Percentiles rank a stretch among this genome's conserved stretches.
phyloP scores from a whole-genome alignment of 2,113 vertebrate species.

The Pomatorhinus ruficollis region DNA sequence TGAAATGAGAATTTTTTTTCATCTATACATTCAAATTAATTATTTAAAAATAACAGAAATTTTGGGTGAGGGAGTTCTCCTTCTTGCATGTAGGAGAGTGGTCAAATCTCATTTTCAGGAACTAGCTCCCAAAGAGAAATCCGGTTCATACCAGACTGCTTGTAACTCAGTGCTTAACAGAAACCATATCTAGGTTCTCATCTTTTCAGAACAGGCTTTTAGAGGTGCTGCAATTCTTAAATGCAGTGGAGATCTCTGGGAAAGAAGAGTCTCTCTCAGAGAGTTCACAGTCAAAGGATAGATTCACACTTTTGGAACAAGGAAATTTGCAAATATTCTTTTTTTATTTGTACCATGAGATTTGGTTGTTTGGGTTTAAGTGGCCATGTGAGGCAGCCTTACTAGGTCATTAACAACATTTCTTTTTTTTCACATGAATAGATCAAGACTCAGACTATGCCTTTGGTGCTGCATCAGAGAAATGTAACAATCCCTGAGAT shows the following conservation, averaged over 20 bases:
- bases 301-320: not conserved
- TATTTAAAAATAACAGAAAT: not conserved
- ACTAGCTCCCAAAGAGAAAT: not conserved
- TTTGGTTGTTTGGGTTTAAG: not conserved
- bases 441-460: not conserved
- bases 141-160: not conserved
- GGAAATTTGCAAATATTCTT: not conserved
- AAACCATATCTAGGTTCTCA: not conserved
- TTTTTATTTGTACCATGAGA: not conserved
- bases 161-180: not conserved
- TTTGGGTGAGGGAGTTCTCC: not conserved
- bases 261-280: not conserved
- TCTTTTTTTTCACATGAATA: not conserved
- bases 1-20: not conserved
- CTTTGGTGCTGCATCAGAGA: not conserved
- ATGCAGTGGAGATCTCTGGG: not conserved
- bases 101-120: not conserved
- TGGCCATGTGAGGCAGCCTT: not conserved
- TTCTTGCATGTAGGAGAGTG: not conserved
- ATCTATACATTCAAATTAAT: not conserved
- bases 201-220: not conserved
- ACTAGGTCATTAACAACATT: not conserved
- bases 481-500: not conserved
- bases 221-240: not conserved
- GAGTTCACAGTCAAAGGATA: not conserved